Conservation (phyloP, 2,113 vertebrate species). For the Harpagus bidentatus region DNA sequence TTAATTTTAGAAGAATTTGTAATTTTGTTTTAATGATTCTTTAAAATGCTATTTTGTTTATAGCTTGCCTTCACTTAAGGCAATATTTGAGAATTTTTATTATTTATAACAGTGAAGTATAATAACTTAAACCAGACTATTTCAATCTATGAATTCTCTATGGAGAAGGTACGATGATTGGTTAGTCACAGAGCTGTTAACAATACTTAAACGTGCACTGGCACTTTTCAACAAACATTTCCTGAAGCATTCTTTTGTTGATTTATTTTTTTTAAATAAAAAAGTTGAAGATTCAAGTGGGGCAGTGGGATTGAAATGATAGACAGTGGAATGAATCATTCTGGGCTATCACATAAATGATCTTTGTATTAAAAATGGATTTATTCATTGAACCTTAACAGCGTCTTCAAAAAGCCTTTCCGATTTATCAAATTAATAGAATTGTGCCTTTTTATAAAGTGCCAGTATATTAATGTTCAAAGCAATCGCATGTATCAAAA, state of each 20-base stretch:
- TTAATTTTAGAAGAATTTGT: background rate
- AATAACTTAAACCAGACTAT: background rate
- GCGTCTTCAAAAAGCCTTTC: background rate
- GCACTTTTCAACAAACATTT: background rate
- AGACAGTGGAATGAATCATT: background rate
- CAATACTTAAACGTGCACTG: background rate
- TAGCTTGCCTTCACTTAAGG: background rate
- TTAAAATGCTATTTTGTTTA: background rate
- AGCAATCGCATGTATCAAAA: background rate
- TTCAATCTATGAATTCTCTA: background rate
- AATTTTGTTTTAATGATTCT: background rate
- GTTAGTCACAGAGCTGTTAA: background rate
- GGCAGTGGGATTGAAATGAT: background rate
- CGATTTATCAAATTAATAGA: background rate
- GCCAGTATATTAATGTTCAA: background rate
- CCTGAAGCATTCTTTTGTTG: background rate
- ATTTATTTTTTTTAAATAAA: background rate
- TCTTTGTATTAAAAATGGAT: background rate
- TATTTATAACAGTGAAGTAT: background rate
- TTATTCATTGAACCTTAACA: background rate
- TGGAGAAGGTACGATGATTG: background rate
- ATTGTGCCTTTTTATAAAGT: background rate
- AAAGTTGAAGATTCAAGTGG: background rate
- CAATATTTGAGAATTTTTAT: background rate
- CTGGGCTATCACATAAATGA: background rate